These are phyloP conservation scores for Rhagonycha fulva DNA, from an alignment of 2,888 invertebrate species.

Conservation along the genomic window DNA sequence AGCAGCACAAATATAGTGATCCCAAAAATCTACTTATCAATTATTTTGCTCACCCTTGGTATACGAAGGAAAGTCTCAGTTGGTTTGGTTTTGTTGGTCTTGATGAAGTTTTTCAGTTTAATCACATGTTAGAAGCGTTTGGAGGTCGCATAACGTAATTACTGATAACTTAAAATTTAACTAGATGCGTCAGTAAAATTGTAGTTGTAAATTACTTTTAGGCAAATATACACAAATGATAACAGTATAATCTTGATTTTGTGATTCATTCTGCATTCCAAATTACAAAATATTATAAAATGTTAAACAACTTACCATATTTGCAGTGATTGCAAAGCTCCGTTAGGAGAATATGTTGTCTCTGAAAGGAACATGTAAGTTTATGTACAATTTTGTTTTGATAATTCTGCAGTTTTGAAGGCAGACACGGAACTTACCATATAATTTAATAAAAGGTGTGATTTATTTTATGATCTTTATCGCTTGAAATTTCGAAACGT, in stretches of 20 bases:
- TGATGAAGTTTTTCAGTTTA: neutral
- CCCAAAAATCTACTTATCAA: too few species aligned
- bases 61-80: too few species aligned
- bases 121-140: neutral
- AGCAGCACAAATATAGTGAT: neutral
- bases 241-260: conserved; percentile 7
- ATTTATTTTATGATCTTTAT: neutral
- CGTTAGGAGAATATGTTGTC: neutral
- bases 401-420: neutral
- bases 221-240: conserved; percentile 5
- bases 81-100: too few species aligned
- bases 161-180: neutral
- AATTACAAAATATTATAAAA: conserved; percentile 1
- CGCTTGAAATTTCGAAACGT: neutral
- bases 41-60: too few species aligned
- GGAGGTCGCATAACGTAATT: neutral
- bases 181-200: neutral
- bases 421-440: neutral
- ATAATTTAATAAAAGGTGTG: neutral
- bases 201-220: conserved; percentile 1
- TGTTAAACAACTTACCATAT: neutral
- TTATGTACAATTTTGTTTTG: neutral
- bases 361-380: conserved; percentile 1
- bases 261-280: conserved; percentile 4
- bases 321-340: conserved; percentile 2